A percentile compares a stretch with the other conserved stretches of the same genome.
Evolutionary conservation across 2,888 invertebrate species (phyloP).

Genomic region (Helleia helle): DNA sequence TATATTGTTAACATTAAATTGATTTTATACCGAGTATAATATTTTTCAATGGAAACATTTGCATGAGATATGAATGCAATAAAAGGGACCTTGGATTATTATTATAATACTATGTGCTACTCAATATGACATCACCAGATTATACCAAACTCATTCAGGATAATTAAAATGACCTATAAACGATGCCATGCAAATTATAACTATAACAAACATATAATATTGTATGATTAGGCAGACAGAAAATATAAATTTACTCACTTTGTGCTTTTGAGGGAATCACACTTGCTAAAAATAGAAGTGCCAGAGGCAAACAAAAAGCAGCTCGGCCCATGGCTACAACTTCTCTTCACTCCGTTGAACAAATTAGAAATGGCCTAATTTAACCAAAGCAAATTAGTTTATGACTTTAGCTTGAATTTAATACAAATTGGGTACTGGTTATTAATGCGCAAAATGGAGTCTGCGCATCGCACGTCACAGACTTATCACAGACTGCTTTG

Average conservation of each 20-base stretch:
- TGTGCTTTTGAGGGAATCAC: slow-evolving; percentile 42
- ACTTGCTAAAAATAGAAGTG: slow-evolving; percentile 48
- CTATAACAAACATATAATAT: neutral
- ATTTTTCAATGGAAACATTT: neutral
- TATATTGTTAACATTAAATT: too few relatives aligned
- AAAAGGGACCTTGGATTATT: neutral
- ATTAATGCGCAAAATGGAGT: neutral
- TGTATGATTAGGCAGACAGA: slow-evolving; percentile 3
- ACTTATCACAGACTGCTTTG: too few relatives aligned
- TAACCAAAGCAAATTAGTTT: too few relatives aligned
- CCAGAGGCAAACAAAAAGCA: slow-evolving; percentile 27
- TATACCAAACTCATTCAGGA: neutral
- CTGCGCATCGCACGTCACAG: too few relatives aligned
- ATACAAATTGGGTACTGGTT: too few relatives aligned
- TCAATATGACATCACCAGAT: slow-evolving; percentile 33
- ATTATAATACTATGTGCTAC: neutral
- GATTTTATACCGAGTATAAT: too few relatives aligned
- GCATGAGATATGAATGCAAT: neutral
- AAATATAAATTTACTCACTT: slow-evolving; percentile 36
- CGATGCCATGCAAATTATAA: neutral
- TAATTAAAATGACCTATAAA: neutral
- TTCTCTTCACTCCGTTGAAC: too few relatives aligned
- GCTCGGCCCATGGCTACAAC: slow-evolving; percentile 24
- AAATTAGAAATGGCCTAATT: too few relatives aligned
- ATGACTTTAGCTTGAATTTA: too few relatives aligned